Evolutionary conservation across 1,140 invertebrate genomes (phyloP).

Genomic region (Probaryconus sp.): DNA sequence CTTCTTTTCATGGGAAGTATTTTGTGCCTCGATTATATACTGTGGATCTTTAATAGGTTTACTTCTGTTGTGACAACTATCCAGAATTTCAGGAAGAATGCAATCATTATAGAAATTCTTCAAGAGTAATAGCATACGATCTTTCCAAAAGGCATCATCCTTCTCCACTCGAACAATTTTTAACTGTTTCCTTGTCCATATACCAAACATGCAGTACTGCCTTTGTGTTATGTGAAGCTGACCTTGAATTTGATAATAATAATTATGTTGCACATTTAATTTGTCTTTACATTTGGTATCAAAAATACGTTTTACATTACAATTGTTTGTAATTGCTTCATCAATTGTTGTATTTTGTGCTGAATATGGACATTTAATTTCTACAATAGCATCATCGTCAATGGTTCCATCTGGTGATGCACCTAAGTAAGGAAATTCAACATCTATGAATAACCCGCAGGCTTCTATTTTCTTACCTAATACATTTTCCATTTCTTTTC

Average conservation of each 20-base stretch:
- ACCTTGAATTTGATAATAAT: conserved; percentile 66
- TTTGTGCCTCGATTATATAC: too few species aligned
- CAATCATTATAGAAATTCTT: too few species aligned
- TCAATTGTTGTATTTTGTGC: conserved; percentile 41
- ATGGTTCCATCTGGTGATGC: conserved; percentile 75
- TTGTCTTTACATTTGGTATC: conserved; percentile 23
- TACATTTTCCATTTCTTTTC: conserved; percentile 47
- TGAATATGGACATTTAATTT: conserved; percentile 70
- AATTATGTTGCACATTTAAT: conserved; percentile 56
- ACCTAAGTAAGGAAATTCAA: conserved; percentile 65
- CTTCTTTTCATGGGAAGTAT: too few species aligned
- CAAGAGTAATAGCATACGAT: too few species aligned
- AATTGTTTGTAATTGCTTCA: conserved; percentile 37
- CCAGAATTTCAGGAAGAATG: too few species aligned
- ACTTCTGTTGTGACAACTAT: too few species aligned
- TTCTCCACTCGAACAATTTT: too few species aligned
- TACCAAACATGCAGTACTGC: conserved; percentile 50
- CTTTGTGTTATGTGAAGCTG: conserved; percentile 57
- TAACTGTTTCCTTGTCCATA: too few species aligned
- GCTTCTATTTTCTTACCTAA: conserved; percentile 54
- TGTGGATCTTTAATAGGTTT: too few species aligned
- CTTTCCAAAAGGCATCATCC: too few species aligned
- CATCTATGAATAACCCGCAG: conserved; percentile 73
- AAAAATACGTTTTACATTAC: conserved; percentile 12
- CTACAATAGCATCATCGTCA: conserved; percentile 29